Evolutionary conservation across 2,888 invertebrate species (phyloP).

Genomic region (Drosophila diplacantha): DNA sequence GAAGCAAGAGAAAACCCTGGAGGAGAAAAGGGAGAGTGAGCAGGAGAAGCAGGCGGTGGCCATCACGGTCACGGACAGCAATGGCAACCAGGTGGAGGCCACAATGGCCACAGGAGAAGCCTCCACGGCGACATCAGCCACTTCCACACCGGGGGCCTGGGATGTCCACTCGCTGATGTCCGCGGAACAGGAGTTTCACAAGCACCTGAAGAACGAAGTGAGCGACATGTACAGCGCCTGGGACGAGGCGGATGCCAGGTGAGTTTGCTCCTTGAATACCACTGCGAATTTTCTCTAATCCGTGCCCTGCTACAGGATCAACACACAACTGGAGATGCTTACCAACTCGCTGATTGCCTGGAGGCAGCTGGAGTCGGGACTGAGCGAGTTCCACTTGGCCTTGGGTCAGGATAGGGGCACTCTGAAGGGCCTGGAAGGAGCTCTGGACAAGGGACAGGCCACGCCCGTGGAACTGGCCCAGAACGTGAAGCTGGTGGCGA

Average conservation of each 20-base stretch:
- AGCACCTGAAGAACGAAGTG: conserved; percentile 82
- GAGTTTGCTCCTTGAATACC: conserved; percentile 23
- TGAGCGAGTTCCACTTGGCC: conserved; percentile 87
- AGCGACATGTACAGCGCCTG: conserved; percentile 85
- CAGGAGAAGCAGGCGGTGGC: conserved; percentile 47
- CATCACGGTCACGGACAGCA: conserved; percentile 69
- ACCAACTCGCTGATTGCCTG: conserved; percentile 85
- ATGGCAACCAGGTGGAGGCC: conserved; percentile 66
- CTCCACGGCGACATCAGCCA: conserved; percentile 36
- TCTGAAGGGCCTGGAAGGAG: conserved; percentile 76
- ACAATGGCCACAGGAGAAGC: conserved; percentile 20
- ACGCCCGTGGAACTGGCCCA: conserved; percentile 76
- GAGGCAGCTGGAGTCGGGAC: conserved; percentile 87
- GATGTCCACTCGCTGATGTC: conserved; percentile 71
- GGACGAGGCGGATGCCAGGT: conserved; percentile 85
- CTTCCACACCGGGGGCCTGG: conserved; percentile 50
- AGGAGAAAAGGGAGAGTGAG: conserved; percentile 25
- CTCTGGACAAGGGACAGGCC: conserved; percentile 75
- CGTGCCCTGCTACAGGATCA: conserved; percentile 80
- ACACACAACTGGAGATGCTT: conserved; percentile 84
- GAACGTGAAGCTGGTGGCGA: conserved; percentile 78
- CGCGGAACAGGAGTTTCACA: conserved; percentile 77
- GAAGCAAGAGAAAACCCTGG: conserved; percentile 8
- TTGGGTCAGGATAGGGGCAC: conserved; percentile 83
- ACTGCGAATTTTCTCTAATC: neutral